A percentile compares a stretch with the other conserved stretches of the same genome.
Conservation (phyloP, 2,797 vertebrate species). For the Falco peregrinus region DNA sequence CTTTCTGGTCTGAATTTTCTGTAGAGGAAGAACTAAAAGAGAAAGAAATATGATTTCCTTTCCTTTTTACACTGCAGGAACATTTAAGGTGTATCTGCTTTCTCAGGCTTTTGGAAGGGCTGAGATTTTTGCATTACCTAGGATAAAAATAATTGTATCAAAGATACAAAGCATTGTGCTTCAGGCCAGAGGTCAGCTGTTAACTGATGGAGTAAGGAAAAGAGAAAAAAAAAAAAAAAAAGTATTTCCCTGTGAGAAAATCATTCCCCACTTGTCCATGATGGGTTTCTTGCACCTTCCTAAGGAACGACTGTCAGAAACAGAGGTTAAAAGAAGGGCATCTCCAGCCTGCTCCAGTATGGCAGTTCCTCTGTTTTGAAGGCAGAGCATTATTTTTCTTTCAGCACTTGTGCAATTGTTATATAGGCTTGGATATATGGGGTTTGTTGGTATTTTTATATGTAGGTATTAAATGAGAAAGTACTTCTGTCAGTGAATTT, state of each 20-base stretch:
- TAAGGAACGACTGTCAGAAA: background rate
- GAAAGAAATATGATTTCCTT: background rate
- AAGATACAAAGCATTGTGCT: background rate
- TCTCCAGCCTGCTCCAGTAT: background rate
- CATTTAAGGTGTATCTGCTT: background rate
- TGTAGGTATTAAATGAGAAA: background rate
- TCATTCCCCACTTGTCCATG: background rate
- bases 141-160: conserved; percentile 11
- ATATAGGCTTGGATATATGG: background rate
- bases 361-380: background rate
- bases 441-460: background rate
- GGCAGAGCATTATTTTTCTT: background rate
- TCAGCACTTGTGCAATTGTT: background rate
- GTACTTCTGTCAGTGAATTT: background rate
- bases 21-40: background rate
- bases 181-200: background rate
- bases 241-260: background rate
- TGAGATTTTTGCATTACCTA: background rate
- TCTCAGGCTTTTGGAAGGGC: background rate
- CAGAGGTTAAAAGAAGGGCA: background rate
- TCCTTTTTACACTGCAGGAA: background rate
- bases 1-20: conserved; percentile 6
- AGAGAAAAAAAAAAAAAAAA: background rate
- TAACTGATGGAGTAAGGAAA: background rate
- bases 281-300: background rate